Evolutionary conservation across 2,113 vertebrate genomes (phyloP).

Genomic region (Myiagra hebetior): DNA sequence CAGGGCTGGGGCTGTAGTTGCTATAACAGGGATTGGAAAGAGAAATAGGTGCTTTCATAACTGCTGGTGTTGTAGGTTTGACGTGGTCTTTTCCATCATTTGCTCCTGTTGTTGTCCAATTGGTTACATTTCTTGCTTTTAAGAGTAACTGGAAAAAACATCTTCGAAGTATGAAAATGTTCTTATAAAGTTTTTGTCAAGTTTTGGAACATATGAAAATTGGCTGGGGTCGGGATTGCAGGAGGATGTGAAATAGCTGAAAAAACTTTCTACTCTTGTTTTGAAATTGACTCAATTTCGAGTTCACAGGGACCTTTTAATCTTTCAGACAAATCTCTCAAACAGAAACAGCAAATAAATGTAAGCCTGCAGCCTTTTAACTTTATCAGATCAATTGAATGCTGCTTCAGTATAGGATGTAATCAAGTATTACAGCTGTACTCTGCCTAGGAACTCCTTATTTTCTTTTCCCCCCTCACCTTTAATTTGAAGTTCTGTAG

Average conservation of each 20-base stretch:
- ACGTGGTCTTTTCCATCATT: neutral
- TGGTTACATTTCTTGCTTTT: neutral
- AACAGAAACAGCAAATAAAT: constrained; percentile 18
- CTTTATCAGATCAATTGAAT: constrained; percentile 2
- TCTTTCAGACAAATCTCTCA: constrained; percentile 27
- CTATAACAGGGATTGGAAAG: neutral
- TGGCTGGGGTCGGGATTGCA: neutral
- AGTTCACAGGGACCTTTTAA: neutral
- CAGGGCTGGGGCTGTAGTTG: neutral
- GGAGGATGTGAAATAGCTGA: neutral
- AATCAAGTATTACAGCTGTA: constrained; percentile 2
- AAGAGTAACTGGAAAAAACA: neutral
- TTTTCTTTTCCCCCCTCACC: neutral
- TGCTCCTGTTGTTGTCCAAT: neutral
- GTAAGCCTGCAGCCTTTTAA: constrained; percentile 12
- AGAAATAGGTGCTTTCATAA: neutral
- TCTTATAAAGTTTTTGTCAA: neutral
- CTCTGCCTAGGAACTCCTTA: neutral
- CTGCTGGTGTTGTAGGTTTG: neutral
- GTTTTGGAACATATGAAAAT: neutral
- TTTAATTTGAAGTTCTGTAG: neutral
- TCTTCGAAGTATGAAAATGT: neutral
- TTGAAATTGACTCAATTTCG: neutral
- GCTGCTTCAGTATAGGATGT: neutral
- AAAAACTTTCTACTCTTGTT: constrained; percentile 8